These are phyloP conservation scores for Ranitomeya imitator DNA, from an alignment of 2,113 vertebrate genomes.

Conservation along the genomic window DNA sequence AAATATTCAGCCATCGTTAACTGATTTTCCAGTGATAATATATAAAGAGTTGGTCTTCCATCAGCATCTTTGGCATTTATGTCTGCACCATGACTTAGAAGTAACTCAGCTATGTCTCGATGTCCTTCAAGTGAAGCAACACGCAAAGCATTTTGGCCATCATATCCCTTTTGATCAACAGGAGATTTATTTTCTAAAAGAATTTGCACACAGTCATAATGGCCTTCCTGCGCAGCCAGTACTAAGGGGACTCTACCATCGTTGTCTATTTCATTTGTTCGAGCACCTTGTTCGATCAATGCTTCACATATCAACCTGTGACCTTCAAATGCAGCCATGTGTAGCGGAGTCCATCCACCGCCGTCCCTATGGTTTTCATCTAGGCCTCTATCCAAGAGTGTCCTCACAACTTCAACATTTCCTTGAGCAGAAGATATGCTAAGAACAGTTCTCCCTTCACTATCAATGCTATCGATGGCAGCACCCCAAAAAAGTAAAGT, in stretches of 20 bases:
- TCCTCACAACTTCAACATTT: slow-evolving; percentile 94
- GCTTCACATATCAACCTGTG: slow-evolving; percentile 93
- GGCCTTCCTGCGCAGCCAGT: slow-evolving; percentile 91
- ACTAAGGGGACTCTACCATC: slow-evolving; percentile 93
- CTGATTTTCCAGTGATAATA: slow-evolving; percentile 94
- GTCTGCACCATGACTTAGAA: slow-evolving; percentile 88
- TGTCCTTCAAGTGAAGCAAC: slow-evolving; percentile 93
- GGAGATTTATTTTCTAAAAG: slow-evolving; percentile 91
- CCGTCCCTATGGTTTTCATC: slow-evolving; percentile 97
- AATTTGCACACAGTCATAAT: slow-evolving; percentile 95
- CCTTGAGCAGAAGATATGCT: slow-evolving; percentile 97
- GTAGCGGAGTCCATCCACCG: slow-evolving; percentile 95
- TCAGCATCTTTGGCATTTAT: slow-evolving; percentile 94
- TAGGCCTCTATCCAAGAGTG: slow-evolving; percentile 95
- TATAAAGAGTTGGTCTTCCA: slow-evolving; percentile 93
- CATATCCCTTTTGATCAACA: slow-evolving; percentile 91
- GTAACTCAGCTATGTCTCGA: slow-evolving; percentile 90
- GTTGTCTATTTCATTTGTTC: slow-evolving; percentile 92
- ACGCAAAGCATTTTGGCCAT: slow-evolving; percentile 90
- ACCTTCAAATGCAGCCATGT: slow-evolving; percentile 97
- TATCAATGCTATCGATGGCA: slow-evolving; percentile 94
- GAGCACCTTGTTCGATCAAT: slow-evolving; percentile 95
- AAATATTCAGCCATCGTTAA: slow-evolving; percentile 95
- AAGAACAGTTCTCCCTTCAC: slow-evolving; percentile 93
- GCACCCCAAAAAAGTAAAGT: slow-evolving; percentile 96